phyloP scores from a whole-genome alignment of 2,888 invertebrate genomes.

The Acronicta leporina region DNA sequence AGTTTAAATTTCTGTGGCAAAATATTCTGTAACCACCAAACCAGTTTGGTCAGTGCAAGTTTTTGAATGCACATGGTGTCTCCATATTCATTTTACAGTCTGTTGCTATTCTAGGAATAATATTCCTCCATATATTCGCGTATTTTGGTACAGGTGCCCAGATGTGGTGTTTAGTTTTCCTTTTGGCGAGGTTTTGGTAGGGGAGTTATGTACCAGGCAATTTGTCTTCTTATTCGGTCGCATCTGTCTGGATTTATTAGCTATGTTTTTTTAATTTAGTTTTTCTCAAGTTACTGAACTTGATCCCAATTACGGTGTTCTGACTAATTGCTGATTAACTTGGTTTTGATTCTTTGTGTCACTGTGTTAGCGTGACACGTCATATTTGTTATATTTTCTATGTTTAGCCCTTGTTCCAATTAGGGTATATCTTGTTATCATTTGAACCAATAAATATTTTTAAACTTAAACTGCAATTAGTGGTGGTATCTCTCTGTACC shows the following conservation, averaged over 20 bases:
- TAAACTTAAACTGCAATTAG: no score
- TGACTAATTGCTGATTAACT: conserved; percentile 81
- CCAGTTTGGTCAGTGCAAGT: conserved; percentile 65
- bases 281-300: conserved; percentile 72
- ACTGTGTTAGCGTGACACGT: conserved; percentile 66
- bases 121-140: conserved; percentile 80
- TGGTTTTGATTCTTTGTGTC: conserved; percentile 72
- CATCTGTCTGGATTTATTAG: conserved; percentile 82
- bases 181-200: conserved; percentile 75
- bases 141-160: conserved; percentile 87
- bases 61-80: conserved; percentile 86
- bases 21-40: conserved; percentile 36
- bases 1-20: conserved; percentile 50
- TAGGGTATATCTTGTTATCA: background rate
- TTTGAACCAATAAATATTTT: no score
- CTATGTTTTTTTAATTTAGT: conserved; percentile 64
- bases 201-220: conserved; percentile 65
- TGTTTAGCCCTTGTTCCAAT: conserved; percentile 40
- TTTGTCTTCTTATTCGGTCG: conserved; percentile 79
- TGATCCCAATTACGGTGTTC: conserved; percentile 78
- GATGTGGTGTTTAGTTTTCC: conserved; percentile 75
- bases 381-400: conserved; percentile 50
- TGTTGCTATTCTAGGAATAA: conserved; percentile 88
- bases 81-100: conserved; percentile 86
- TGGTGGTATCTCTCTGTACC: no score